Percentiles rank a stretch among this genome's conserved stretches.
Conservation (phyloP, 2,888 invertebrate genomes). For the Alviniconcha strummeri region DNA sequence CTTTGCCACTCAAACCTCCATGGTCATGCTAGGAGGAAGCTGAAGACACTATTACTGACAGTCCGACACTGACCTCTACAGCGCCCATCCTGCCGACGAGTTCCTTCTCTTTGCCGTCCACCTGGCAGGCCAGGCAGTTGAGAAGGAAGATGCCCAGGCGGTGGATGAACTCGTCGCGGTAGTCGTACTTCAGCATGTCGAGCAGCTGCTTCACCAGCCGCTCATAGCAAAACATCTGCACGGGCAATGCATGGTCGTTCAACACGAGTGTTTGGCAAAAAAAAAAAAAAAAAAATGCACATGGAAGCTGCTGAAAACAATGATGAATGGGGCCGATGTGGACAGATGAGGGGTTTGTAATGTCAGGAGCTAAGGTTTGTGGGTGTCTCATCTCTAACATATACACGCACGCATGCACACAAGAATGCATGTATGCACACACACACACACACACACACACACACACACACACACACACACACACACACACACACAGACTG, state of each 20-base stretch:
- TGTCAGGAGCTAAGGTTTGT: neutral
- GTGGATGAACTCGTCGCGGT: constrained; percentile 93
- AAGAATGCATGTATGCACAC: too few species aligned
- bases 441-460: too few species aligned
- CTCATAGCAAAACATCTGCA: constrained; percentile 91
- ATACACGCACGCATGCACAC: too few species aligned
- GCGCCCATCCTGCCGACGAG: constrained; percentile 93
- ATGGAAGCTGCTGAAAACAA: neutral
- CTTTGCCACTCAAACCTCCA: too few species aligned
- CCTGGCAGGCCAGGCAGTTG: constrained; percentile 96
- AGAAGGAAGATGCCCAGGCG: constrained; percentile 95
- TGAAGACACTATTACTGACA: too few species aligned
- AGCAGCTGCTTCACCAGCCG: constrained; percentile 88
- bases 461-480: too few species aligned
- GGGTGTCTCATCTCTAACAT: neutral
- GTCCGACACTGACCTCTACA: constrained; percentile 67
- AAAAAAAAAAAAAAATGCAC: neutral
- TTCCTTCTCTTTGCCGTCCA: constrained; percentile 93
- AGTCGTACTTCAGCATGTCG: constrained; percentile 85
- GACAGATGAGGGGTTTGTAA: neutral
- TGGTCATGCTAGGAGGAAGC: too few species aligned
- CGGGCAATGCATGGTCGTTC: constrained; percentile 32
- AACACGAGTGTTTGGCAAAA: neutral
- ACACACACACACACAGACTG: too few species aligned
- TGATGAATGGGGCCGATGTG: too few species aligned